Conservation (phyloP, 2,113 vertebrate genomes). For the Microtus oregoni region DNA sequence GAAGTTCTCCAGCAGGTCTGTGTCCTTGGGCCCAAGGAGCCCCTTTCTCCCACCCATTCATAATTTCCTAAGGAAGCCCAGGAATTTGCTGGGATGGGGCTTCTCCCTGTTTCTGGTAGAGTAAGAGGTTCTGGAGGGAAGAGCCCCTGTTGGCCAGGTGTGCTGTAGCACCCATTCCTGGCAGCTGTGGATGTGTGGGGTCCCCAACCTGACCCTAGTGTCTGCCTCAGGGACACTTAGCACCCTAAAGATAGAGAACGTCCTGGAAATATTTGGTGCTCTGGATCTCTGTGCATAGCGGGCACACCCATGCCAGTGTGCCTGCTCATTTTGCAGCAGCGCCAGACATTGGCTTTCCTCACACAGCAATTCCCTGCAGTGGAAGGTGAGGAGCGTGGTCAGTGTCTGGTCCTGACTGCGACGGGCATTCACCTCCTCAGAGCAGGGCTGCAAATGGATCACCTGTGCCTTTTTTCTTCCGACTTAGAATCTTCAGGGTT, state of each 20-base stretch:
- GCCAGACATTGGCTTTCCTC: not conserved
- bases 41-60: not conserved
- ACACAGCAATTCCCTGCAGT: not conserved
- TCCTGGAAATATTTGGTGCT: not conserved
- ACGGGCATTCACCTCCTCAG: not conserved
- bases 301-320: not conserved
- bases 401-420: not conserved
- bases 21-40: not conserved
- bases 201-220: not conserved
- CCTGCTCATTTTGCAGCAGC: not conserved
- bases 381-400: not conserved
- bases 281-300: not conserved
- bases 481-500: constrained; percentile 95
- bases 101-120: not conserved
- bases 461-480: constrained; percentile 64
- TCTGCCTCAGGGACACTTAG: not conserved
- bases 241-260: not conserved
- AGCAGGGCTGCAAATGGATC: not conserved
- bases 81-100: not conserved
- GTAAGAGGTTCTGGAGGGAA: not conserved
- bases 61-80: not conserved
- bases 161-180: not conserved
- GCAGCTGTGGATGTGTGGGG: not conserved
- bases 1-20: constrained; percentile 98
- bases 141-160: not conserved